Percentiles rank a stretch among this genome's conserved stretches.
Evolutionary conservation across 2,113 vertebrate species (phyloP).

Genomic region (Trochalopteron elliotii): DNA sequence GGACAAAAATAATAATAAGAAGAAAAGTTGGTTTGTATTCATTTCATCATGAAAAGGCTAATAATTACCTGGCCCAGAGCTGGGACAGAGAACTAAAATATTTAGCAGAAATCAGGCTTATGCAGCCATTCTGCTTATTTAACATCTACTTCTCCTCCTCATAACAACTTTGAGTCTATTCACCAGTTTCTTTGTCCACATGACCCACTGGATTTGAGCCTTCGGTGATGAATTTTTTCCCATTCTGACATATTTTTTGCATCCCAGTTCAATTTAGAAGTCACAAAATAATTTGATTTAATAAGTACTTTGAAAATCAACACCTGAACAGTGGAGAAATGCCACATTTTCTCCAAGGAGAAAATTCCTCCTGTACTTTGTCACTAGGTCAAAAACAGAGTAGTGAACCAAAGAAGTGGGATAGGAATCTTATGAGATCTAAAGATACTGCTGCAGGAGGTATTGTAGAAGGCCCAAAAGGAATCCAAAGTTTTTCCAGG

Average conservation of each 20-base stretch:
- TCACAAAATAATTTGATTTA: neutral
- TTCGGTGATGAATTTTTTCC: neutral
- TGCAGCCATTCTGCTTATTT: neutral
- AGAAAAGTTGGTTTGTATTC: neutral
- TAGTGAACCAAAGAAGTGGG: neutral
- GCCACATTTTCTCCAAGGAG: neutral
- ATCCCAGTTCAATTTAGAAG: neutral
- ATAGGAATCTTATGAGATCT: neutral
- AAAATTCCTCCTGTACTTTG: neutral
- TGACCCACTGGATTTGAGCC: neutral
- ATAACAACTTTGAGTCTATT: neutral
- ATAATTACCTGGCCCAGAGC: neutral
- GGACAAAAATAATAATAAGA: neutral
- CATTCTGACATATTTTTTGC: neutral
- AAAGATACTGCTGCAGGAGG: neutral
- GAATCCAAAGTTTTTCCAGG: neutral
- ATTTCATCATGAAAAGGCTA: neutral
- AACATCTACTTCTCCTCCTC: neutral
- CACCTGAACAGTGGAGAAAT: neutral
- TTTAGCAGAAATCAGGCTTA: neutral
- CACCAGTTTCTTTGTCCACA: neutral
- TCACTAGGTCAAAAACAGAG: neutral
- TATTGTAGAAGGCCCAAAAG: neutral
- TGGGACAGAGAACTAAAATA: neutral
- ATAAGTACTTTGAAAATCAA: neutral